Evolutionary conservation across 2,113 vertebrate species (phyloP), one percentile per base, ranked within the genome.

Genomic region (Chloroceryle aenea): DNA sequence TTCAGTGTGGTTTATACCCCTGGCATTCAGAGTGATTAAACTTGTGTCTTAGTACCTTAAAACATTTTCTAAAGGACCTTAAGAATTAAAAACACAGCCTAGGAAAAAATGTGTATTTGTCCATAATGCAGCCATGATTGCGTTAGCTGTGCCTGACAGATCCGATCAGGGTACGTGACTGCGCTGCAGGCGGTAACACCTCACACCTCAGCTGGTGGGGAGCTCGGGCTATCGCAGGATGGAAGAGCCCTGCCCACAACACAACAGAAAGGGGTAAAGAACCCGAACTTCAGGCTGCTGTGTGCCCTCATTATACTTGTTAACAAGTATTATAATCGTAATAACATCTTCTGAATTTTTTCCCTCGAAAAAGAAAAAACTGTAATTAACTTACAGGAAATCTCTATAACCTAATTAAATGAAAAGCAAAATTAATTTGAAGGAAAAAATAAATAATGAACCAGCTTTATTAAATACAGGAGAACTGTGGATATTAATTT

Each of bases 331-430:
- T 25, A 25, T 25, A 48, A 48, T 48, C 92, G 80, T 75, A 96
- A 89, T 83, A 85, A 30, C 59, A 78, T 59, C 79, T 78, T 58
- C 29, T 89, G 77, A 90, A 87, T 68, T 36, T 72, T 85, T 91
- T 85, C 25, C 36, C 36, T 73, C 58, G 73, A 58, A 85, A 91
- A 90, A 25, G 20, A 82, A 94, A 97, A 97, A 96, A 93, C 14
- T 66, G n/a, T 89, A 97, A 98, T 97, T 97, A 97, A 97, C 78
- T 94, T 87, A 89, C 77, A 94, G 10, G 8, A 90, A 97, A 97
- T 97, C 50, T 87, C 69, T 93, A 92, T 93, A 97, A 98, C 97
- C 96, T 95, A 97, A 97, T 97, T 94, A 96, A 96, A 95, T 91
- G 29, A 87, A 97, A 97, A 94, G 68, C 90, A 45, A 94, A 89